Percentiles rank a stretch among this genome's conserved stretches.
Evolutionary conservation across 1,140 invertebrate species (phyloP).

Genomic region (Anastatus disparis): DNA sequence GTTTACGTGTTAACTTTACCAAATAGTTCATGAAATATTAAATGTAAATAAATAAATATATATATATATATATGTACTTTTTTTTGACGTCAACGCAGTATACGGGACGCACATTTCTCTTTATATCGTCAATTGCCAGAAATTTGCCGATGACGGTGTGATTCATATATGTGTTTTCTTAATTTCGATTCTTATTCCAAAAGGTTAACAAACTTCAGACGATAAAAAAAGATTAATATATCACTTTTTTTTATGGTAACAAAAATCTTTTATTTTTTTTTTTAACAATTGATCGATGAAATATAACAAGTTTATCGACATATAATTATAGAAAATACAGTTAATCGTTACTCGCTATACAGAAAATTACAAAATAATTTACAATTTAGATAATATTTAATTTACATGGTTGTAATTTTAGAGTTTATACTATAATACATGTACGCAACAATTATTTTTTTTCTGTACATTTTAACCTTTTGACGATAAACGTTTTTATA

Average conservation of each 20-base stretch:
- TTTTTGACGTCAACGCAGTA: conserved; percentile 15
- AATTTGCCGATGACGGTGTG: neutral
- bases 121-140: neutral
- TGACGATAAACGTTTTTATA: too few relatives aligned
- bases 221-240: too few relatives aligned
- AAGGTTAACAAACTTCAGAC: neutral
- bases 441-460: neutral
- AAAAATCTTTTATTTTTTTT: conserved; percentile 32
- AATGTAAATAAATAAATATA: neutral
- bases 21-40: neutral
- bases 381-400: too few relatives aligned
- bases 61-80: neutral
- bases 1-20: too few relatives aligned
- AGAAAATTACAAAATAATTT: neutral
- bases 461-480: conserved; percentile 1
- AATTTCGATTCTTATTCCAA: neutral
- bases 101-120: too few relatives aligned
- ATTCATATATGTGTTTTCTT: neutral
- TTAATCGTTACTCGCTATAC: neutral
- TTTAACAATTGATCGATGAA: conserved; percentile 28
- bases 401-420: too few relatives aligned
- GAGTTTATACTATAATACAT: neutral
- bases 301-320: neutral
- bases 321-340: neutral
- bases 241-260: conserved; percentile 20